Base-by-base conservation (phyloP, 2,888 invertebrate genomes). In the Erebia epiphron region DNA sequence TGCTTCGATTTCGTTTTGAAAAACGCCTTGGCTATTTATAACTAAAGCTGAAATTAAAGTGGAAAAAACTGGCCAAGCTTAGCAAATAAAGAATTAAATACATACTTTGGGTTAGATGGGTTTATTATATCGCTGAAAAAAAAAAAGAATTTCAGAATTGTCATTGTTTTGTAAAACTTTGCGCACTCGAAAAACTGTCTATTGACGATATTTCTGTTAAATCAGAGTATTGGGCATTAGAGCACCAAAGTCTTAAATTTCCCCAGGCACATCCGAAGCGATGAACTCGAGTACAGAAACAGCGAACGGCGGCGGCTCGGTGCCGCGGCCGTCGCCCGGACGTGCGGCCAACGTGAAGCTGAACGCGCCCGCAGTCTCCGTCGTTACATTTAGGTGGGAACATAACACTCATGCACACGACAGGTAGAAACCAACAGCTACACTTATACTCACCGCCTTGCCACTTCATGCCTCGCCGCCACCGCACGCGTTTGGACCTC, bases 341-440 rank as follows among this genome's bases (percentile, higher is more conserved):
- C 88, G 92, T 78, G 86, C 89, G 79, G 93, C 93, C 77, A 92
- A 91, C 86, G 92, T 94, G 61, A 92, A 92, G 75, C 89, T 93
- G 46, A 91, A 92, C 87, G 94, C 96, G 84, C 97, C 97, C 80
- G 96, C 97, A 81, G 96, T 97, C 88, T 97, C 97, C 90, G 97
- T 97, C 90, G 97, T 97, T 94, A 97, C 97, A 93, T 97, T 97
- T 96, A 97, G 97, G 97, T 97, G 96, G 96, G 96, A 95, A 94
- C 94, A 94, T 94, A 94, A 93, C 94, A 92, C 89, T 85, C 82
- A 86, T 88, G 89, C 91, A 89, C 94, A 90, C 94, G 86, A 91
- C 94, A 95, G 95, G 95, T 95, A 95, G 96, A 95, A 65, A 73
- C 93, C 92, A 90, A 94, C 94, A 94, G 94, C 94, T 92, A 86